These are phyloP conservation scores for Pogonophryne albipinna DNA, from an alignment of 2,797 vertebrate species.

Conservation along the genomic window DNA sequence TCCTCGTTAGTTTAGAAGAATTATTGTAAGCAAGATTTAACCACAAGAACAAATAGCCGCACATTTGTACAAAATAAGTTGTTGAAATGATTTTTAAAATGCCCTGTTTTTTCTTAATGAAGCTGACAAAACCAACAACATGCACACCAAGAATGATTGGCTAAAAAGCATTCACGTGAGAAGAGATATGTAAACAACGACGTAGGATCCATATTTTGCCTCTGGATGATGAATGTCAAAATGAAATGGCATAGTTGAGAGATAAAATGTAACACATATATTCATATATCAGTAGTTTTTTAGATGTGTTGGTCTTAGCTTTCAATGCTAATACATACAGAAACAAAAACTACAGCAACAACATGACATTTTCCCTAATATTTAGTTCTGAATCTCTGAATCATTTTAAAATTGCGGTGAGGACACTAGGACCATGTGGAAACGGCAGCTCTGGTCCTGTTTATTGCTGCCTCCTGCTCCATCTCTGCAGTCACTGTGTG, in stretches of 20 bases:
- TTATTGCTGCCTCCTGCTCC: constrained; percentile 78
- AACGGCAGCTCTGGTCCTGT: constrained; percentile 52
- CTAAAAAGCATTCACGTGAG: no score
- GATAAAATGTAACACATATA: background rate
- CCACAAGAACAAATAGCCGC: no score
- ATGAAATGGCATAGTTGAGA: background rate
- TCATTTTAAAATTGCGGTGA: fast-evolving
- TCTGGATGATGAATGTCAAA: background rate
- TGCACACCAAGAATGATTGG: no score
- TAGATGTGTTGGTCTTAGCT: background rate
- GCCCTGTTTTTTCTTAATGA: no score
- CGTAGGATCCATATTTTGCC: no score
- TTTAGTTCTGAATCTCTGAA: constrained; percentile 5
- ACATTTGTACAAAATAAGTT: no score
- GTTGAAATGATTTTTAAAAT: no score
- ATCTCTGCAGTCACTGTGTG: constrained; percentile 82
- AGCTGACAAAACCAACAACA: no score
- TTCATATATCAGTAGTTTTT: background rate
- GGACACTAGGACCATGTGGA: constrained; percentile 80
- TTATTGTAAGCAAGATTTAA: no score
- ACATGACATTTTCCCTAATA: background rate
- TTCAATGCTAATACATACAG: background rate
- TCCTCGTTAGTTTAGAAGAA: no score
- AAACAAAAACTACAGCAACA: background rate
- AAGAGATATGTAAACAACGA: no score